A percentile compares a stretch with the other conserved stretches of the same genome.
These are phyloP conservation scores for Tiliacea citrago DNA, from an alignment of 2,888 invertebrate species.

Conservation along the genomic window DNA sequence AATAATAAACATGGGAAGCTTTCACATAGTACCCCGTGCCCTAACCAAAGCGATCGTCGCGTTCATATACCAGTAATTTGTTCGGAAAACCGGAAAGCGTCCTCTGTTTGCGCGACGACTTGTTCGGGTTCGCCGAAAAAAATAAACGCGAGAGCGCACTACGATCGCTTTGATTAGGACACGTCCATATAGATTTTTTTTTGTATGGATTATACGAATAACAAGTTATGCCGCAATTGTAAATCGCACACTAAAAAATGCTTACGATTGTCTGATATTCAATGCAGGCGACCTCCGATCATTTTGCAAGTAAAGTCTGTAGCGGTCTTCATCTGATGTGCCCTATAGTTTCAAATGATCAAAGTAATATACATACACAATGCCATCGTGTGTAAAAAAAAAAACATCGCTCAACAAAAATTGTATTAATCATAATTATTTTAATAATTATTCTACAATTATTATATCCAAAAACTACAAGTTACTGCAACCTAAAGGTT, in stretches of 20 bases:
- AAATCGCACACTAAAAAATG: neutral
- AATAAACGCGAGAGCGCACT: neutral
- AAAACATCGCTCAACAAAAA: neutral
- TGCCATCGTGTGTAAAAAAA: neutral
- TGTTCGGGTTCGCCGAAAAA: neutral
- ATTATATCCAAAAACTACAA: neutral
- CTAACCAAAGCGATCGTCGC: neutral
- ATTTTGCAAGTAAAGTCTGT: neutral
- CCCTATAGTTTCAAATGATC: neutral
- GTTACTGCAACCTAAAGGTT: neutral
- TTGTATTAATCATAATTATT: neutral
- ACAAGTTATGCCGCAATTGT: no score
- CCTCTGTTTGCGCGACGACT: neutral
- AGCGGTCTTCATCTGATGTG: neutral
- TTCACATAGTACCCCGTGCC: neutral
- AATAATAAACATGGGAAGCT: neutral
- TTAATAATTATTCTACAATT: neutral
- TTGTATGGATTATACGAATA: neutral
- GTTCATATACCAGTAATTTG: neutral
- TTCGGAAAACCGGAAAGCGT: neutral
- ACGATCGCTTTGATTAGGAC: neutral
- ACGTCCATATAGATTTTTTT: neutral
- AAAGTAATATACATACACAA: neutral
- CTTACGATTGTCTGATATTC: conserved; percentile 19
- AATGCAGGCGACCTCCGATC: neutral